A percentile compares a stretch with the other conserved stretches of the same genome.
Evolutionary conservation across 2,888 invertebrate species (phyloP).

Genomic region (Venusia cambrica): DNA sequence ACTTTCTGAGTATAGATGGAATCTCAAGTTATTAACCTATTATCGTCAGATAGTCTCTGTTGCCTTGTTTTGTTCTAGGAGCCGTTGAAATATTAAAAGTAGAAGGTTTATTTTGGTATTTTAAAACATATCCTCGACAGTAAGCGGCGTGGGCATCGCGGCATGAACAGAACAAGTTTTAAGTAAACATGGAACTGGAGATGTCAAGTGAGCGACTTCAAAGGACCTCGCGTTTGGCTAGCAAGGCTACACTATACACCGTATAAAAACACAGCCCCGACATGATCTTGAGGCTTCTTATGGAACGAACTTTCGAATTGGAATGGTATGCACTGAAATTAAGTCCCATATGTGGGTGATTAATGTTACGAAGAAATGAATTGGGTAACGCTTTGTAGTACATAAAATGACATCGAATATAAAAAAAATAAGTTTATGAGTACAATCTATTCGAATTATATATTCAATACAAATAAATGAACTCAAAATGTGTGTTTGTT

Average conservation of each 20-base stretch:
- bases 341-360: conserved; percentile 1
- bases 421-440: too few relatives aligned
- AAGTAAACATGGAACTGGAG: conserved; percentile 41
- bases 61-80: conserved; percentile 4
- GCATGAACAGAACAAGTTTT: conserved; percentile 45
- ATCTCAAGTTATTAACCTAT: too few relatives aligned
- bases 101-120: conserved; percentile 10
- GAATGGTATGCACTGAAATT: conserved; percentile 2
- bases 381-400: too few relatives aligned
- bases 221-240: conserved; percentile 36
- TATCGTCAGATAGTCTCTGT: too few relatives aligned
- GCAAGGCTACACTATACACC: conserved; percentile 11
- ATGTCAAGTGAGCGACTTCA: conserved; percentile 46
- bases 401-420: too few relatives aligned
- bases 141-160: conserved; percentile 33
- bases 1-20: too few relatives aligned
- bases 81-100: conserved; percentile 7
- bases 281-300: conserved; percentile 9
- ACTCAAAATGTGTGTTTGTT: too few relatives aligned
- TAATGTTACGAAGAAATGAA: neutral
- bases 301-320: conserved; percentile 3
- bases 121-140: conserved; percentile 15
- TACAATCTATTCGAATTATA: too few relatives aligned
- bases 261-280: conserved; percentile 13
- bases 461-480: too few relatives aligned